Percentiles rank a stretch among this genome's conserved stretches.
Conservation (phyloP, 2,113 vertebrate genomes). For the Etheostoma cragini region DNA sequence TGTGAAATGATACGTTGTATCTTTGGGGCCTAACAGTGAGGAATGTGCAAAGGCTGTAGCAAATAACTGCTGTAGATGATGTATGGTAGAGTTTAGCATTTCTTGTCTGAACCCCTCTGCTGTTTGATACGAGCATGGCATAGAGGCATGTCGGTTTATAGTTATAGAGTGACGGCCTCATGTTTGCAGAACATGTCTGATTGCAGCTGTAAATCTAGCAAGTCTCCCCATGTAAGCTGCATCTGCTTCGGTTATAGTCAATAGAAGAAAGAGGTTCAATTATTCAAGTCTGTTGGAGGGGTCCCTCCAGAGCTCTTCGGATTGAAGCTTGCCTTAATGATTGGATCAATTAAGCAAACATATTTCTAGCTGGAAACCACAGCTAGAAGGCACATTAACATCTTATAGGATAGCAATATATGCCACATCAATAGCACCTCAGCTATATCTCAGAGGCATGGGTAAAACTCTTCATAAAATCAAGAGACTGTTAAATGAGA, state of each 20-base stretch:
- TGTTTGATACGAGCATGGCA: constrained; percentile 53
- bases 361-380: constrained; percentile 17
- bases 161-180: constrained; percentile 51
- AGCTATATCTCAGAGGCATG: constrained; percentile 32
- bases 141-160: not conserved
- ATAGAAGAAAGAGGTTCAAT: constrained; percentile 30
- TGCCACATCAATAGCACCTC: constrained; percentile 22
- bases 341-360: constrained; percentile 63
- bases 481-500: constrained; percentile 66
- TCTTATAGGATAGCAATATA: constrained; percentile 42
- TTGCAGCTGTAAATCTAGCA: constrained; percentile 26
- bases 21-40: constrained; percentile 11
- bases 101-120: constrained; percentile 36
- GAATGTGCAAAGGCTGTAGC: constrained; percentile 26
- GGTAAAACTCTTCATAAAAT: constrained; percentile 61
- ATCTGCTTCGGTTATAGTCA: not conserved
- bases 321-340: constrained; percentile 45
- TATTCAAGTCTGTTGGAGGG: constrained; percentile 47
- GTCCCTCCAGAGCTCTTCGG: constrained; percentile 27
- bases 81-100: constrained; percentile 12
- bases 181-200: constrained; percentile 56
- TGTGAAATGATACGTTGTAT: constrained; percentile 31
- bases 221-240: constrained; percentile 17
- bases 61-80: constrained; percentile 18
- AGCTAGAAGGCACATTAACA: constrained; percentile 28